Evolutionary conservation across 2,797 vertebrate species (phyloP).

Genomic region (Halcyon badia): DNA sequence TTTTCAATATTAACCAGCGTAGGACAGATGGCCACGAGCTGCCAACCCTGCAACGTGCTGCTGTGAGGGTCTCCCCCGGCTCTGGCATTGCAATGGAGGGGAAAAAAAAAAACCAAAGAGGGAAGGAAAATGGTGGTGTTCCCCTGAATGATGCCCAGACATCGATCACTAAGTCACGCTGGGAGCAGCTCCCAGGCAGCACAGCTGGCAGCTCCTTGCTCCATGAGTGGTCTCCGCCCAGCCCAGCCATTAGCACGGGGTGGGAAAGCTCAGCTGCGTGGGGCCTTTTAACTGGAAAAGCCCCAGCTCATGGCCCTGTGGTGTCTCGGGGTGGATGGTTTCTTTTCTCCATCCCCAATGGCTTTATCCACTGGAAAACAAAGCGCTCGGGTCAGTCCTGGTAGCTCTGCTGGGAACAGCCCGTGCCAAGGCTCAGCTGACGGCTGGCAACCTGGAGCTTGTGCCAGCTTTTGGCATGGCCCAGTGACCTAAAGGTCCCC

Average conservation of each 20-base stretch:
- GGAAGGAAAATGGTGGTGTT: neutral
- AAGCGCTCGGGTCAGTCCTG: accelerated
- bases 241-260: neutral
- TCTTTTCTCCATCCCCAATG: neutral
- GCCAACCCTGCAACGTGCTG: neutral
- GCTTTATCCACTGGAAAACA: neutral
- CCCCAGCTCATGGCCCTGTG: accelerated
- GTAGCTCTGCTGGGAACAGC: neutral
- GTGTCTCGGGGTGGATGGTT: accelerated
- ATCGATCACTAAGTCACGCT: accelerated
- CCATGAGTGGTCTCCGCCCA: neutral
- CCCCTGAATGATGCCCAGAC: neutral
- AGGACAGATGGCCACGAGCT: accelerated
- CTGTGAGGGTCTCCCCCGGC: neutral
- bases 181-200: accelerated
- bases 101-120: neutral
- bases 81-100: neutral
- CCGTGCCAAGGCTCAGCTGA: neutral
- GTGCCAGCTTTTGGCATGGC: accelerated
- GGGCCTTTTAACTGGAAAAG: neutral
- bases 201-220: neutral
- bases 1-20: neutral
- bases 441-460: neutral
- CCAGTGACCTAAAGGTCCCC: neutral
- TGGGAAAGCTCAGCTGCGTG: neutral